Conservation (phyloP, 1,140 invertebrate genomes). For the Cotesia chilonis region DNA sequence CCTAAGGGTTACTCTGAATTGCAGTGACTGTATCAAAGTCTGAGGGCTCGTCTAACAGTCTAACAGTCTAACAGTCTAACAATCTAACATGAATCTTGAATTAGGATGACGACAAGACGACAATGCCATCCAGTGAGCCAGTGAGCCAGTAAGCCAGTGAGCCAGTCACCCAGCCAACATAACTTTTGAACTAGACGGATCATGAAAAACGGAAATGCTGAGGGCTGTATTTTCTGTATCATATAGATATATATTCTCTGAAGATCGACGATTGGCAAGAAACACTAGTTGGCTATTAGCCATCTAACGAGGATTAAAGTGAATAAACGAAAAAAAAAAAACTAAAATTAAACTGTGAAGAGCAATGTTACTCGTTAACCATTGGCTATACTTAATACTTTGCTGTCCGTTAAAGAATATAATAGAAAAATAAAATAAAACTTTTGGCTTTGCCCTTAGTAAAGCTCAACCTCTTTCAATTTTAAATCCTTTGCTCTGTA, state of each 20-base stretch:
- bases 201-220: too few relatives aligned
- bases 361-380: conserved; percentile 43
- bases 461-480: too few relatives aligned
- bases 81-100: neutral
- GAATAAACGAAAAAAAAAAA: neutral
- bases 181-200: neutral
- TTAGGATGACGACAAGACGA: neutral
- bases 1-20: neutral
- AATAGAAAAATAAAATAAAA: too few relatives aligned
- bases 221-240: too few relatives aligned
- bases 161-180: neutral
- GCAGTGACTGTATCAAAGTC: neutral
- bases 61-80: too few relatives aligned
- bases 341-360: conserved; percentile 30
- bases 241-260: too few relatives aligned
- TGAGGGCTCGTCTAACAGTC: too few relatives aligned
- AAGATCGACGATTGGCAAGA: conserved; percentile 42
- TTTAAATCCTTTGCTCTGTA: too few relatives aligned
- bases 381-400: too few relatives aligned
- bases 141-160: neutral
- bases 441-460: too few relatives aligned
- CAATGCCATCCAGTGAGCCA: neutral
- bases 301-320: conserved; percentile 54
- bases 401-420: too few relatives aligned
- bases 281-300: conserved; percentile 49